Base-by-base conservation (phyloP, 2,888 invertebrate species). In the Bhutanitis thaidina region DNA sequence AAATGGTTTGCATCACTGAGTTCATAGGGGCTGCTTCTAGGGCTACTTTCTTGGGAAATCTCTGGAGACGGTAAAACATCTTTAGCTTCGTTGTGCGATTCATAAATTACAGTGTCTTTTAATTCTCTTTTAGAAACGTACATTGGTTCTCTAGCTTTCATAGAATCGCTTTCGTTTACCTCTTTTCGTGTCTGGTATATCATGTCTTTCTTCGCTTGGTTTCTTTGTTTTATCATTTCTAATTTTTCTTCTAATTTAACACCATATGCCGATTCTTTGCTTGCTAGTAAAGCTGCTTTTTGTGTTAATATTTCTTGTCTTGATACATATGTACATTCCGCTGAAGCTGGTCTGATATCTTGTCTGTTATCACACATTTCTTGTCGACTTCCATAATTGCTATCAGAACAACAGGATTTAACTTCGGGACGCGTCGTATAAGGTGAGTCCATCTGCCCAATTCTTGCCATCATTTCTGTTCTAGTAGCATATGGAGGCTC, bases 171-270 rank as follows among this genome's bases (percentile, higher is more conserved):
- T 63, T 89, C 89, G 58, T 85, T 88, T 1, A 81, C 83, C 63
- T 90, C 90, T 58, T 87, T 83, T 58, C 89, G 78, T 12, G 88
- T 83, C 65, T 90, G 90, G 65, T 90, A 90, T 54, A 90, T 90
- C 74, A 88, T 78, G 57, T 90, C 90, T 55, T 90, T 90, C 56
- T 90, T 90, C 1, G 90, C 90, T 65, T 90, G 89, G 58, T 90
- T 90, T 56, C 90, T 80, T 65, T 90, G 88, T 62, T 88, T 89
- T 53, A 90, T 90, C 39, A 90, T 86, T 72, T 90, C 90, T 32
- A 90, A 67, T 59, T 90, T 90, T 50, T 90, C 90, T 64, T 90
- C 90, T 38, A 88, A 62, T 48, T 78, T 74, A 49, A 73, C 73
- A 29, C 79, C 74, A 50, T 84, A 87, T 30, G 67, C 71, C 1